A percentile compares a stretch with the other conserved stretches of the same genome.
Evolutionary conservation across 2,797 vertebrate species (phyloP).

Genomic region (Crocidura indochinensis): DNA sequence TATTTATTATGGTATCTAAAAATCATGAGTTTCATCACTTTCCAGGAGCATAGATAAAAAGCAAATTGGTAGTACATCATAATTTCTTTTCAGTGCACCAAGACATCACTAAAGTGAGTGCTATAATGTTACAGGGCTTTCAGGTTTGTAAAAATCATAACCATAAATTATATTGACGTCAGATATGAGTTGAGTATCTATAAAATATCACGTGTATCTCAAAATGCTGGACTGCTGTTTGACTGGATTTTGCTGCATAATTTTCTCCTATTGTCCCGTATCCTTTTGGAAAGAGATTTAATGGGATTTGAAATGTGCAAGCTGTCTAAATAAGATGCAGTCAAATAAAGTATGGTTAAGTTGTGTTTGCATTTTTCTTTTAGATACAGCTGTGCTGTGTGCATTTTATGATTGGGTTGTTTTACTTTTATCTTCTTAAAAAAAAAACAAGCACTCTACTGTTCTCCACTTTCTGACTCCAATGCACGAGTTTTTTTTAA

Average conservation of each 20-base stretch:
- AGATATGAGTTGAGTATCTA: constrained; percentile 89
- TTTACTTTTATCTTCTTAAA: constrained; percentile 71
- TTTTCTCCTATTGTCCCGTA: constrained; percentile 89
- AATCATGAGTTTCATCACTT: constrained; percentile 85
- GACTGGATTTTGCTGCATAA: constrained; percentile 88
- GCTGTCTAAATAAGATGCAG: constrained; percentile 92
- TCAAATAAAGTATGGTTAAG: constrained; percentile 92
- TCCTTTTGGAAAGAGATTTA: constrained; percentile 89
- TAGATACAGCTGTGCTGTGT: constrained; percentile 84
- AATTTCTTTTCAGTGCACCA: constrained; percentile 85
- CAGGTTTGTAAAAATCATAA: constrained; percentile 87
- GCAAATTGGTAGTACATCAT: constrained; percentile 79
- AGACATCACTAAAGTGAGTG: constrained; percentile 86
- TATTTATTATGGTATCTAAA: constrained; percentile 83
- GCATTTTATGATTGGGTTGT: constrained; percentile 81
- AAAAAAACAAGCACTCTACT: constrained; percentile 26
- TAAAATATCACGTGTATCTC: constrained; percentile 89
- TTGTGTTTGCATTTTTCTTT: constrained; percentile 91
- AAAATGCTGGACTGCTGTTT: constrained; percentile 90
- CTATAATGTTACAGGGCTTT: constrained; percentile 82
- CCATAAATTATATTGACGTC: constrained; percentile 87
- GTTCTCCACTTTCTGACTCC: constrained; percentile 50
- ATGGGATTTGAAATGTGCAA: constrained; percentile 91
- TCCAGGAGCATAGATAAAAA: constrained; percentile 78
- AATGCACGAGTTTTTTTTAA: constrained; percentile 20